A percentile compares a stretch with the other conserved stretches of the same genome.
Evolutionary conservation across 2,797 vertebrate genomes (phyloP).

Genomic region (Phalloptychus januarius): DNA sequence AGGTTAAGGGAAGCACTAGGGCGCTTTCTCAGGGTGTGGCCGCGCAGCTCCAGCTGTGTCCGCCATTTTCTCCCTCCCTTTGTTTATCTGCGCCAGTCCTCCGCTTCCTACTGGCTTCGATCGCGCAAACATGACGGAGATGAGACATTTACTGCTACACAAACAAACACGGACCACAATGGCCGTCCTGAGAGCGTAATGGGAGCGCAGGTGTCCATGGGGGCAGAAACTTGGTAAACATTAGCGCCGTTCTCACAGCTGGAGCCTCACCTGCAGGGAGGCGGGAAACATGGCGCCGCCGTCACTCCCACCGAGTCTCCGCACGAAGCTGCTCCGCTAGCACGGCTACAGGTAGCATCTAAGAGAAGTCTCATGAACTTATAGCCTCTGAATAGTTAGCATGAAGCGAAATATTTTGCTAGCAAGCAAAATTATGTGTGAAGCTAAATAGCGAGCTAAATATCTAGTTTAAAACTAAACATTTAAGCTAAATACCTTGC

Average conservation of each 20-base stretch:
- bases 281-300: conserved; percentile 55
- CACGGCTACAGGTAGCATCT: background rate
- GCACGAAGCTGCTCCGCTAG: conserved; percentile 2
- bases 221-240: conserved; percentile 64
- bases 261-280: conserved; percentile 60
- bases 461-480: background rate
- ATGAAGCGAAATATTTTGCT: background rate
- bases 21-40: conserved; percentile 67
- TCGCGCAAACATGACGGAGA: conserved; percentile 41
- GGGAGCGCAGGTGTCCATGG: conserved; percentile 80
- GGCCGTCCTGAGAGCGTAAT: conserved; percentile 76
- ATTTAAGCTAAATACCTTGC: background rate
- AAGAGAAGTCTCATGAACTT: background rate
- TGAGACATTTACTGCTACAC: conserved; percentile 70
- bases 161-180: conserved; percentile 70
- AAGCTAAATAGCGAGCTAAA: background rate
- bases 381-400: background rate
- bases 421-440: background rate
- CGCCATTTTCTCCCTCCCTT: conserved; percentile 59
- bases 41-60: conserved; percentile 72
- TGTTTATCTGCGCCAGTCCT: conserved; percentile 70
- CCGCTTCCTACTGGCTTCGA: conserved; percentile 67
- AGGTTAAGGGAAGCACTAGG: too few relatives aligned
- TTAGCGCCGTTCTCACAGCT: conserved; percentile 53
- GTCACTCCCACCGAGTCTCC: conserved; percentile 61